A percentile compares a stretch with the other conserved stretches of the same genome.
phyloP scores from a whole-genome alignment of 2,113 vertebrate genomes.

The Euleptes europaea region DNA sequence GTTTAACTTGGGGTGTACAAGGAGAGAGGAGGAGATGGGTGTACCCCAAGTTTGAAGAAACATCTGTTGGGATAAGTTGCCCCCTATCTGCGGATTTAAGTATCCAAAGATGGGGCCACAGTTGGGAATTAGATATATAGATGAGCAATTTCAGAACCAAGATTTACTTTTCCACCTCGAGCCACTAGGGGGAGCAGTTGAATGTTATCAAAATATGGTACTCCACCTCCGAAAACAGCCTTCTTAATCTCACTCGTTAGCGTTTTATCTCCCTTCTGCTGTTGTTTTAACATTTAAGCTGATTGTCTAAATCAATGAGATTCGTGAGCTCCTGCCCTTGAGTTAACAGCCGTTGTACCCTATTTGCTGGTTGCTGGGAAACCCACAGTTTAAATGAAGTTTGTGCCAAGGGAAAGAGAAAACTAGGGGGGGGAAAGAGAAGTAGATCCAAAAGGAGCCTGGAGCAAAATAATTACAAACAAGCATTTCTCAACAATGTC shows the following conservation, averaged over 20 bases:
- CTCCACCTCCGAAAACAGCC: not conserved
- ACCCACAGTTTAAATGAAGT: not conserved
- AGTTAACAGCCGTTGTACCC: not conserved
- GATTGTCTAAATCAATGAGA: constrained; percentile 12
- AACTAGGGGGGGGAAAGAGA: not conserved
- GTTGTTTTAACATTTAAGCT: not conserved
- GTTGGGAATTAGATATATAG: too few relatives aligned
- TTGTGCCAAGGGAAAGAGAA: not conserved
- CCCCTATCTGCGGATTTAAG: too few relatives aligned
- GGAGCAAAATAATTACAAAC: not conserved
- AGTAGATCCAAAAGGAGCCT: not conserved
- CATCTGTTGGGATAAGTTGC: too few relatives aligned
- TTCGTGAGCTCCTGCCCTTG: not conserved
- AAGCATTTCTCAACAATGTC: not conserved
- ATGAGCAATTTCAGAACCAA: not conserved
- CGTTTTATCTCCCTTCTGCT: constrained; percentile 7
- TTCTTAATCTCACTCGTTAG: constrained; percentile 11
- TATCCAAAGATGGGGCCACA: too few relatives aligned
- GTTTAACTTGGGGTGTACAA: too few relatives aligned
- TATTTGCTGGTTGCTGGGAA: constrained; percentile 24
- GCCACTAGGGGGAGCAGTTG: constrained; percentile 58
- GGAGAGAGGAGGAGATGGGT: too few relatives aligned
- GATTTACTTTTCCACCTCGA: not conserved
- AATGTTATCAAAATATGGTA: not conserved
- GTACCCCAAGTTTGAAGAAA: too few relatives aligned